phyloP scores from a whole-genome alignment of 2,797 vertebrate species.

The Bovichtus variegatus region DNA sequence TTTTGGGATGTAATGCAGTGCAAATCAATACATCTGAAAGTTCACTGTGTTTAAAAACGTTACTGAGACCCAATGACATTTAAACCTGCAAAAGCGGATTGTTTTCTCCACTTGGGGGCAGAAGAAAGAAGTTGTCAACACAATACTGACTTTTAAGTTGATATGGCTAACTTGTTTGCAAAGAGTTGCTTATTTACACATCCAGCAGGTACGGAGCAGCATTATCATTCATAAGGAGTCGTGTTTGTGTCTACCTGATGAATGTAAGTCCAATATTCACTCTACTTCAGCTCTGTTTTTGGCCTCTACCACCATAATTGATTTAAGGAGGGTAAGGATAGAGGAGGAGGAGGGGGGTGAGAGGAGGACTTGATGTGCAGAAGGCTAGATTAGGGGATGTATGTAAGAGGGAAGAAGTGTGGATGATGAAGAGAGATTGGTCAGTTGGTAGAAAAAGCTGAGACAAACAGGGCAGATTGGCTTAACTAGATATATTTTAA shows the following conservation, averaged over 20 bases:
- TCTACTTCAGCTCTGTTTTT: background rate
- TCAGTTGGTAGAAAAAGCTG: background rate
- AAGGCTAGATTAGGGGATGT: slow-evolving; percentile 2
- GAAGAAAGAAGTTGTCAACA: background rate
- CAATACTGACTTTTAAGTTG: background rate
- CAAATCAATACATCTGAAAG: background rate
- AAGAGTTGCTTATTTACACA: background rate
- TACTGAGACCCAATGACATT: background rate
- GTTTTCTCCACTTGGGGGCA: background rate
- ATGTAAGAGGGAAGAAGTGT: slow-evolving; percentile 1
- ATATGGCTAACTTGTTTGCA: background rate
- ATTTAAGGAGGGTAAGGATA: background rate
- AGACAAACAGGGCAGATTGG: background rate
- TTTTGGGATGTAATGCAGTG: background rate
- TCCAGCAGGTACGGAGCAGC: background rate
- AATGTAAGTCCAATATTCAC: background rate
- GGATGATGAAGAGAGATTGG: slow-evolving; percentile 23
- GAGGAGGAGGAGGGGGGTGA: slow-evolving; percentile 1
- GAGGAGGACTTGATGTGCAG: slow-evolving; percentile 19
- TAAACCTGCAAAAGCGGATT: background rate
- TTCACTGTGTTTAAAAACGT: background rate
- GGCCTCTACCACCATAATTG: slow-evolving; percentile 1
- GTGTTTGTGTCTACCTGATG: background rate
- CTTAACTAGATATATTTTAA: slow-evolving; percentile 31
- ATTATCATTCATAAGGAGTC: slow-evolving; percentile 6